Base-by-base conservation (phyloP, 2,888 invertebrate genomes). In the Spodoptera picta region DNA sequence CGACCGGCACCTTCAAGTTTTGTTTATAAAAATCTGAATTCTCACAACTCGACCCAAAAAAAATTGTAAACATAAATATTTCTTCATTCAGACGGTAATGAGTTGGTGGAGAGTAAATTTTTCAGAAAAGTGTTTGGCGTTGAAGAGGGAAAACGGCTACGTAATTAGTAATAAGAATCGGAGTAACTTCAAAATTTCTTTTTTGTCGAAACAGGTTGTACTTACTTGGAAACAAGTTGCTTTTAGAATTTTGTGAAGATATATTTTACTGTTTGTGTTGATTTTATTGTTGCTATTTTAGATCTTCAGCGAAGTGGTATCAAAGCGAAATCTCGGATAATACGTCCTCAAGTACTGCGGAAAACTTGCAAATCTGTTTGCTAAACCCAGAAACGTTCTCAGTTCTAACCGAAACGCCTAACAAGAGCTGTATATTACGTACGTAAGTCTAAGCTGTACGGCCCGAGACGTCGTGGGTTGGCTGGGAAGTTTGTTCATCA, bases 401-500 rank as follows among this genome's bases (percentile, higher is more conserved):
- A 60, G 60, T 64, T 57, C 52, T 52, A 57, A 49, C 48, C 62
- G 61, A 52, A 65, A 64, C 43, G 60, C 36, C 74, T 55, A 70
- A 66, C 60, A 65, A 66, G 68, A 73, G 73, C 69, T 65, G 51
- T 65, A 68, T 63, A 66, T 71, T 64, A 70, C 55, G 55, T 58
- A 54, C 66, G 36, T 36, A 58, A 73, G 65, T 66, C 60, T 69
- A 48, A 65, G 70, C 65, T 60, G 53, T 48, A 67, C 55, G 58
- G 60, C 77, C 48, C 65, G 68, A 76, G 73, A 64, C 64, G 58
- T 43, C 53, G 55, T 53, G 47, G 68, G 69, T 59, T 66, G 63
- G 69, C 61, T 66, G 42, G 56, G 44, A 79, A 80, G 79, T 79
- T 80, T 79, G 73, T 80, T 79, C 75, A 79, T 79, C 79, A 79